These are phyloP conservation scores for Drosophila sp. DNA, from an alignment of 1,140 invertebrate species.

Conservation along the genomic window DNA sequence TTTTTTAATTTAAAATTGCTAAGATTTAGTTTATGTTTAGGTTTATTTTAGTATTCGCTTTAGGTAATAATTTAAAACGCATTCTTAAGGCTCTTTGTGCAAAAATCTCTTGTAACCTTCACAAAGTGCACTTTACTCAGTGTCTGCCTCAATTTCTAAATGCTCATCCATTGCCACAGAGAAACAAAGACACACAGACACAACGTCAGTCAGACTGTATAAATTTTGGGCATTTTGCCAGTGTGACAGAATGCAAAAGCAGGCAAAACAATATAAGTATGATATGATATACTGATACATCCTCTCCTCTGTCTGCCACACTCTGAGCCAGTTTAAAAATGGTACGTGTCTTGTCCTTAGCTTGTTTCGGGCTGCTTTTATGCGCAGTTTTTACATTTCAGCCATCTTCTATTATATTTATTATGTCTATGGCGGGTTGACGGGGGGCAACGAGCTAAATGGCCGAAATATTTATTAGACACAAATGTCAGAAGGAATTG, in stretches of 20 bases:
- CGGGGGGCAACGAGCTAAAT: slow-evolving; percentile 30
- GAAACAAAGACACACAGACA: slow-evolving; percentile 16
- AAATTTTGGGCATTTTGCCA: slow-evolving; percentile 50
- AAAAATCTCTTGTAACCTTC: slow-evolving; percentile 39
- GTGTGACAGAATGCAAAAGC: slow-evolving; percentile 40
- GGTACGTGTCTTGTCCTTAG: slow-evolving; percentile 21
- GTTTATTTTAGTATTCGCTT: no score
- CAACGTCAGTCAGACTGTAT: slow-evolving; percentile 5
- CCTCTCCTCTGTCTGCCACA: background rate
- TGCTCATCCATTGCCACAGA: slow-evolving; percentile 34
- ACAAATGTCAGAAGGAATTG: slow-evolving; percentile 69
- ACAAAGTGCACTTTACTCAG: slow-evolving; percentile 33
- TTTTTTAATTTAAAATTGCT: no score
- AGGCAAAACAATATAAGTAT: no score
- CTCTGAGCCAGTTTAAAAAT: slow-evolving; percentile 18
- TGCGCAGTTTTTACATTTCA: slow-evolving; percentile 21
- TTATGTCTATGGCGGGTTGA: slow-evolving; percentile 45
- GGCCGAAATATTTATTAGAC: slow-evolving; percentile 65
- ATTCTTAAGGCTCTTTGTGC: slow-evolving; percentile 21
- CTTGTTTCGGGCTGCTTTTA: slow-evolving; percentile 26
- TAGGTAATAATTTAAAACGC: no score
- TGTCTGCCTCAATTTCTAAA: slow-evolving; percentile 41
- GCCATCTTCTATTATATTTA: slow-evolving; percentile 30
- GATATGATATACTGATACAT: slow-evolving; percentile 25
- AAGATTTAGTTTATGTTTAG: no score